These are phyloP conservation scores for Drosophila pseudotalamancana DNA, from an alignment of 2,888 invertebrate species.

Conservation along the genomic window DNA sequence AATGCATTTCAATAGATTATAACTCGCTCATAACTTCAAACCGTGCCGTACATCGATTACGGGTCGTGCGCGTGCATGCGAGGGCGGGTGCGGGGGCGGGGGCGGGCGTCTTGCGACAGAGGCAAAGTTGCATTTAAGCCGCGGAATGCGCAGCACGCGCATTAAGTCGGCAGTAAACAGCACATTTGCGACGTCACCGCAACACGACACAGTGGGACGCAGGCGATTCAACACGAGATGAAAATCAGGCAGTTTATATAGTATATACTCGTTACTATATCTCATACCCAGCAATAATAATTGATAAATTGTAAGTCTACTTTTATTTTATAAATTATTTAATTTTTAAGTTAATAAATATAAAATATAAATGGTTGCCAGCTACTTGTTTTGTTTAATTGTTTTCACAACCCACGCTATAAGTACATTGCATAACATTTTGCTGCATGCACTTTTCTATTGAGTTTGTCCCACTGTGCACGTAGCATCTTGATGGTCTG, in stretches of 20 bases:
- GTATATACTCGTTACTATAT: too few relatives aligned
- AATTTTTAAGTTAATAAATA: not conserved
- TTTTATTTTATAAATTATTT: not conserved
- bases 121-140: slow-evolving; percentile 49
- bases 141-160: slow-evolving; percentile 56
- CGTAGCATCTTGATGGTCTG: slow-evolving; percentile 30
- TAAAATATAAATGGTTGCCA: too few relatives aligned
- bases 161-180: slow-evolving; percentile 69
- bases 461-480: slow-evolving; percentile 26
- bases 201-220: slow-evolving; percentile 41
- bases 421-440: not conserved
- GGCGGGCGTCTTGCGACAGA: slow-evolving; percentile 41
- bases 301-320: too few relatives aligned
- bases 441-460: slow-evolving; percentile 3
- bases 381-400: too few relatives aligned
- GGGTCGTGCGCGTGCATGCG: slow-evolving; percentile 6
- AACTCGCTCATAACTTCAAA: slow-evolving; percentile 63
- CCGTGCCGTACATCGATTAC: slow-evolving; percentile 60
- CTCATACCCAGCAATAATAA: too few relatives aligned
- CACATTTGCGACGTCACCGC: slow-evolving; percentile 48
- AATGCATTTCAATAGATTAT: slow-evolving; percentile 76
- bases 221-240: not conserved
- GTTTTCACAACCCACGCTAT: too few relatives aligned
- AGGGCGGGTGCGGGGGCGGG: slow-evolving; percentile 14
- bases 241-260: not conserved